Conservation (phyloP, 1,140 invertebrate species). For the Chelonus insularis region DNA sequence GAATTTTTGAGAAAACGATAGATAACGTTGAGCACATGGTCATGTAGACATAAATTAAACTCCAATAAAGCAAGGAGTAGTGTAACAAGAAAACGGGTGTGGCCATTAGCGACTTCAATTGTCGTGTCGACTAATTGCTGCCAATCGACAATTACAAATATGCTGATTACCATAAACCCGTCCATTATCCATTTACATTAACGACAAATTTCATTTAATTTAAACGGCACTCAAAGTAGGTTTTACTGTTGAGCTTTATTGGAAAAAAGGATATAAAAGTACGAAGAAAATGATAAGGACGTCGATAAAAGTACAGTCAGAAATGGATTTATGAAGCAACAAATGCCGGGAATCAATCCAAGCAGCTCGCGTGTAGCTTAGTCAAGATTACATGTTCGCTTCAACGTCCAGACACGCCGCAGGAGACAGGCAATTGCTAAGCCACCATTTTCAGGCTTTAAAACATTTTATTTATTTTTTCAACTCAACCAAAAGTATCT, state of each 20-base stretch:
- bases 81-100: slow-evolving; percentile 5
- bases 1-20: no score
- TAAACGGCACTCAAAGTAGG: not conserved
- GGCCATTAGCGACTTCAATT: slow-evolving; percentile 16
- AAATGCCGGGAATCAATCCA: slow-evolving; percentile 33
- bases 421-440: slow-evolving; percentile 26
- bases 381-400: slow-evolving; percentile 29
- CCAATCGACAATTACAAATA: slow-evolving; percentile 18
- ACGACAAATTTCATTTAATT: slow-evolving; percentile 1
- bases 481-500: slow-evolving; percentile 4
- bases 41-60: not conserved
- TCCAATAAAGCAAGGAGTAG: not conserved
- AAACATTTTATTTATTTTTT: slow-evolving; percentile 23
- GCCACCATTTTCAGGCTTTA: slow-evolving; percentile 21
- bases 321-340: slow-evolving; percentile 30
- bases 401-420: slow-evolving; percentile 19
- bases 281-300: not conserved
- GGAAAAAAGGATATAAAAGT: not conserved
- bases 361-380: slow-evolving; percentile 27
- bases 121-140: slow-evolving; percentile 15
- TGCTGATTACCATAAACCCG: slow-evolving; percentile 13
- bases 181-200: not conserved
- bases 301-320: slow-evolving; percentile 30
- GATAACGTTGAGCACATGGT: no score
- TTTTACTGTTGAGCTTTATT: not conserved